A percentile compares a stretch with the other conserved stretches of the same genome.
Evolutionary conservation across 1,140 invertebrate species (phyloP).

Genomic region (Aphelenchoides fujianensis): DNA sequence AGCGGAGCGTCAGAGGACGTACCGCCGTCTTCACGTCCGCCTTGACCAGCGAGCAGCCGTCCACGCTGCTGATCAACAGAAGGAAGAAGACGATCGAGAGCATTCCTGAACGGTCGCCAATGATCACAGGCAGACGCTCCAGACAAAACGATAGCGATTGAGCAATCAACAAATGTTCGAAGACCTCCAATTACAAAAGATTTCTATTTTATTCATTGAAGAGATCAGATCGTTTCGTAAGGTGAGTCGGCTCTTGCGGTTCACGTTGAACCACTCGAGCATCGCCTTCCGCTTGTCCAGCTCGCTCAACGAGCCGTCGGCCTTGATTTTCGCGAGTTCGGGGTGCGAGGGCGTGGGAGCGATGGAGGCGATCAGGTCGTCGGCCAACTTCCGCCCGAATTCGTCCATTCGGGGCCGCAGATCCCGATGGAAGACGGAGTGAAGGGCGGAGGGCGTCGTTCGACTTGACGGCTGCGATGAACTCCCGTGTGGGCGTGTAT

Average conservation of each 20-base stretch:
- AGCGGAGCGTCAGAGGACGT: neutral
- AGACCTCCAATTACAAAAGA: neutral
- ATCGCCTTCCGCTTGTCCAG: slow-evolving; percentile 14
- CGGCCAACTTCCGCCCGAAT: neutral
- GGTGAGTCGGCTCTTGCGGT: neutral
- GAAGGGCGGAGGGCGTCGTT: neutral
- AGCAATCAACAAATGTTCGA: neutral
- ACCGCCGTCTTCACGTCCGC: neutral
- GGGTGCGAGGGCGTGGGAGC: neutral
- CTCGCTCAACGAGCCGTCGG: neutral
- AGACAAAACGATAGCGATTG: too few species aligned
- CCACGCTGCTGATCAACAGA: neutral
- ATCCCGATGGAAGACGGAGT: slow-evolving; percentile 1
- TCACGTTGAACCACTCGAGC: slow-evolving; percentile 13
- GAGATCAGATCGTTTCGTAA: neutral
- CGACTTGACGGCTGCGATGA: neutral
- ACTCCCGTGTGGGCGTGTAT: neutral
- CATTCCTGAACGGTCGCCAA: neutral
- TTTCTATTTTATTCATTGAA: slow-evolving; percentile 2
- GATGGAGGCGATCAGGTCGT: neutral
- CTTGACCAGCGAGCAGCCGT: neutral
- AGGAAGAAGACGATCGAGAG: neutral
- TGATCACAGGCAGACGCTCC: neutral
- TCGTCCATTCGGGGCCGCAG: neutral
- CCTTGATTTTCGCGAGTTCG: neutral